Evolutionary conservation across 2,888 invertebrate genomes (phyloP), one percentile per base, ranked within the genome.

Genomic region (Polyploca ridens): DNA sequence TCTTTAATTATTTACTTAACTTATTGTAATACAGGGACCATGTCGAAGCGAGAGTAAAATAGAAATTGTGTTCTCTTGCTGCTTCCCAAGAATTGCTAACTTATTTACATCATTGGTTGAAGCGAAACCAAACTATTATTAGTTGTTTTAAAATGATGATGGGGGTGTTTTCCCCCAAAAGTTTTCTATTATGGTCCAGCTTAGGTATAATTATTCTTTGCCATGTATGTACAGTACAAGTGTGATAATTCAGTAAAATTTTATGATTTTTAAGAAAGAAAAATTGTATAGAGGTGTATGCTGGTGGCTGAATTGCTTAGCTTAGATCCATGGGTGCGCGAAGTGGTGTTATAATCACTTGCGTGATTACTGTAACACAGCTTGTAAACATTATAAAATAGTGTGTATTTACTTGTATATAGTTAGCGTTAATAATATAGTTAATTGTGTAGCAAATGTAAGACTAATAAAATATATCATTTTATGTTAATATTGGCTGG

Each of bases 301-400:
- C 70, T 71, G 74, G 82, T 79, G 82, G 81, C 69, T 72, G 69
- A 78, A 77, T 78, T 77, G 77, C 82, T 83, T 84, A 83, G 79
- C 79, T 82, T 82, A 80, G 72, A 74, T 73, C 72, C 77, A 76
- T 74, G 73, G 78, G 75, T 74, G 74, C 73, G 71, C 66, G 85
- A 82, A 91, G 91, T 92, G 92, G 87, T 93, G 91, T 92, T 93
- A 78, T 92, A 92, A 90, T 92, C 91, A 91, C 87, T 92, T 87
- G 82, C 75, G 74, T 82, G 79, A 72, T 78, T 81, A 79, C 69
- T 82, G 74, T 83, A 77, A 84, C 77, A 82, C 82, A 73, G 86
- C 87, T 90, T 88, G 78, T 86, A 83, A 84, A 82, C 80, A 73
- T 70, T 81, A 78, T 78, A 72, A 76, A 74, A 75, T 87, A 88